Evolutionary conservation across 1,140 invertebrate genomes (phyloP).

Genomic region (Camponotus floridanus): DNA sequence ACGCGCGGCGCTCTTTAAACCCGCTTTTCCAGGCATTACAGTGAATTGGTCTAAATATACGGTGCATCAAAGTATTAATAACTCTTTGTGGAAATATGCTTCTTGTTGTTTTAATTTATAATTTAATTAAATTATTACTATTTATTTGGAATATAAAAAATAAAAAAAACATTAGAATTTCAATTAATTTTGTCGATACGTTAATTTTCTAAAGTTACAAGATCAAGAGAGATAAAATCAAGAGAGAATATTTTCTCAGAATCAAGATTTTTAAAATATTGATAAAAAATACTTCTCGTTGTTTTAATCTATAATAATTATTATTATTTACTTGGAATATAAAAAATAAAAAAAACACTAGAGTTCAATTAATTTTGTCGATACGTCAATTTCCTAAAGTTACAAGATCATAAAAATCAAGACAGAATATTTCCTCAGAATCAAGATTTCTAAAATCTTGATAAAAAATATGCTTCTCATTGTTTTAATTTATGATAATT

Average conservation of each 20-base stretch:
- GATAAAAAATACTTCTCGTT: too few species aligned
- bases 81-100: constrained; percentile 7
- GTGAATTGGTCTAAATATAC: constrained; percentile 39
- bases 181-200: background rate
- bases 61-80: background rate
- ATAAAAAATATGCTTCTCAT: too few species aligned
- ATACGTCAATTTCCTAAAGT: background rate
- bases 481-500: constrained; percentile 3
- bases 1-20: constrained; percentile 42
- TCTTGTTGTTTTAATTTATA: too few species aligned
- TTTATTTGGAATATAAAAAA: background rate
- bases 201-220: background rate
- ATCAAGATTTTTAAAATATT: too few species aligned
- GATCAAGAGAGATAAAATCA: too few species aligned
- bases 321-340: too few species aligned
- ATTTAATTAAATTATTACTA: too few species aligned
- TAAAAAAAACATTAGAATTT: background rate
- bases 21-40: background rate
- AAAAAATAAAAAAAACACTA: background rate
- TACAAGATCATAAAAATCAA: too few species aligned
- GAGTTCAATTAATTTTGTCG: background rate
- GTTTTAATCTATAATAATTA: background rate
- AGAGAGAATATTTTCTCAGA: too few species aligned
- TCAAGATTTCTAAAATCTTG: too few species aligned
- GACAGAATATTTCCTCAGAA: too few species aligned